Percentiles rank a stretch among this genome's conserved stretches.
phyloP scores from a whole-genome alignment of 2,888 invertebrate genomes.

The Perdita meconis region DNA sequence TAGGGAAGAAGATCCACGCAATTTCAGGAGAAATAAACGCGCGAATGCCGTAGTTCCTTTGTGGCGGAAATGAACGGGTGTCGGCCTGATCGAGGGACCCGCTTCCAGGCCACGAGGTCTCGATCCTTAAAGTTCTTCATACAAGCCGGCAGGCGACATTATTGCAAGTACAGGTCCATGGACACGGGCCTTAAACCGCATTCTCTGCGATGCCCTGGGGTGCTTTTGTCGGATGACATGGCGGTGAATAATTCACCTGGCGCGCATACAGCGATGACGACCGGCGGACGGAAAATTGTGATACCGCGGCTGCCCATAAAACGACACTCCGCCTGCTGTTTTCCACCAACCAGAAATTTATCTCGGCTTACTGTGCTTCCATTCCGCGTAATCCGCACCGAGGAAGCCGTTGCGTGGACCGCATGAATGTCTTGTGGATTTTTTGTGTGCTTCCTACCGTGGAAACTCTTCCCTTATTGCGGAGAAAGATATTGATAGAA shows the following conservation, averaged over 20 bases:
- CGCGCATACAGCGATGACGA: slow-evolving; percentile 60
- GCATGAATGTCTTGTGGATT: slow-evolving; percentile 20
- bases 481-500: too few species aligned
- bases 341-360: slow-evolving; percentile 53
- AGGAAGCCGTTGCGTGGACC: slow-evolving; percentile 16
- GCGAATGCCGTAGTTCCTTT: slow-evolving; percentile 24
- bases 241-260: slow-evolving; percentile 72
- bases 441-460: not conserved
- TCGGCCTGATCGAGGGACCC: slow-evolving; percentile 17
- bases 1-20: slow-evolving; percentile 4
- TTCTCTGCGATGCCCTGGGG: slow-evolving; percentile 62
- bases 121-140: slow-evolving; percentile 63
- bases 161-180: slow-evolving; percentile 65
- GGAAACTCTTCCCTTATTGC: not conserved
- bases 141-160: slow-evolving; percentile 63
- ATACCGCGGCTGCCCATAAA: slow-evolving; percentile 55
- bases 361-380: slow-evolving; percentile 49
- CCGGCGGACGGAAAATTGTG: slow-evolving; percentile 61
- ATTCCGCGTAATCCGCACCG: slow-evolving; percentile 14
- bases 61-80: slow-evolving; percentile 52
- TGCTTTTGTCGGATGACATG: slow-evolving; percentile 72
- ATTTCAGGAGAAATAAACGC: slow-evolving; percentile 6
- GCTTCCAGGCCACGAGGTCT: slow-evolving; percentile 45
- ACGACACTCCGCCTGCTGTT: slow-evolving; percentile 35
- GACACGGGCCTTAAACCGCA: slow-evolving; percentile 69